Base-by-base conservation (phyloP, 2,888 invertebrate genomes). In the Scaptodrosophila latifasciaeformis region DNA sequence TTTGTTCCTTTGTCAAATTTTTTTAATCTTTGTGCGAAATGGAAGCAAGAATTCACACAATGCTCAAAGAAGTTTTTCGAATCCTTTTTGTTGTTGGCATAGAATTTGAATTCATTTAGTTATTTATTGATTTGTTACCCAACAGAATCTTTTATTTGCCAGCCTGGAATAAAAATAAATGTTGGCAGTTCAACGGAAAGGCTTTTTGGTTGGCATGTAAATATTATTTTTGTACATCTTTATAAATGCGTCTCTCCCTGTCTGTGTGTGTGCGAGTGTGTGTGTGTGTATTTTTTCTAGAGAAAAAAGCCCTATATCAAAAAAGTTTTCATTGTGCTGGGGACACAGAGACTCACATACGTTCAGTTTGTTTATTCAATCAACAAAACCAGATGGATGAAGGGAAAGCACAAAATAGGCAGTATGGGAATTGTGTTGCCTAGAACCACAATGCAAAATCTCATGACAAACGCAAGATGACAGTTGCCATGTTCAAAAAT, bases 401-500 rank as follows among this genome's bases (percentile, higher is more conserved):
- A 9, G 18, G 31, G 31, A 4, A 6, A 13, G 37, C 15, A 13
- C 1, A 37, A 9, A 6, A n/a, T n/a, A n/a, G n/a, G n/a, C n/a
- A n/a, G n/a, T n/a, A n/a, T n/a, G n/a, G n/a, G n/a, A n/a, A n/a
- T 10, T 27, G 19, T 15, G 45, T 59, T 59, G 39, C 57, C 60
- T 75, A 65, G n/a, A n/a, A n/a, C 59, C 62, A 75, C 75, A 77
- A 74, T 78, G 75, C 71, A 67, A 55, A 63, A 62, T 57, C 56
- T 74, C 49, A 74, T 67, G 70, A 77, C 78, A 77, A 67, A 77
- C 70, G 65, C 61, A 77, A 78, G 75, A 77, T 72, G 72, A 78
- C 72, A 72, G 75, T 77, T 70, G 62, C 72, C 75, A 72, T 74
- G 75, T 56, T 77, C 60, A 52, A 70, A 77, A 74, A 77, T 67